These are phyloP conservation scores for Caenorhabditis remanei DNA, from an alignment of 1,140 invertebrate species.

Conservation along the genomic window DNA sequence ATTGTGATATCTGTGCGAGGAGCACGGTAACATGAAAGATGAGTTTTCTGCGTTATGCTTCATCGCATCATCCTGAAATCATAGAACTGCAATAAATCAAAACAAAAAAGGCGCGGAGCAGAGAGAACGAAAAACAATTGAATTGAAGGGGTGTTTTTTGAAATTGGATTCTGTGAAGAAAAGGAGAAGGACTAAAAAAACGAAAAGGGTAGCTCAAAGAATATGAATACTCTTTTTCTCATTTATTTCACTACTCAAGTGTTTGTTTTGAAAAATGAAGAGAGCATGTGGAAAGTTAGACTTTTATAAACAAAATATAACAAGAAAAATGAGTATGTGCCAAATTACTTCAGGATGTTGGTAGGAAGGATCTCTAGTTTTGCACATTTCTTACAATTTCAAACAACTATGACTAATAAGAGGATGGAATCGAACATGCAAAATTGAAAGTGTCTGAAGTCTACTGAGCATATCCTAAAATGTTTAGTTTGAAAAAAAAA, in stretches of 20 bases:
- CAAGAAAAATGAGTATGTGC: background rate
- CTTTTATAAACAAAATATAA: background rate
- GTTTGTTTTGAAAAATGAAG: constrained; percentile 4
- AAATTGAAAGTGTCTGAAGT: no score
- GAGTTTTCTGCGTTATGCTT: constrained; percentile 14
- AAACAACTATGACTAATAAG: no score
- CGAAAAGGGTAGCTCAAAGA: background rate
- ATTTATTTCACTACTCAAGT: background rate
- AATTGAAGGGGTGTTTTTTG: background rate
- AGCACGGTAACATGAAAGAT: constrained; percentile 44
- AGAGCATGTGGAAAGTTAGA: background rate
- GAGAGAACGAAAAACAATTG: constrained; percentile 2
- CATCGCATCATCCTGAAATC: constrained; percentile 34
- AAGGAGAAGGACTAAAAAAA: background rate
- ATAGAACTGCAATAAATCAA: background rate
- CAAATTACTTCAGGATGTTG: background rate
- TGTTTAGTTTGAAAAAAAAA: background rate
- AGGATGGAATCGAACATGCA: no score
- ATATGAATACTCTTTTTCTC: constrained; percentile 14
- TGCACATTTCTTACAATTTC: no score
- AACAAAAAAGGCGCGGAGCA: background rate
- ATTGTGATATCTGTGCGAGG: constrained; percentile 40
- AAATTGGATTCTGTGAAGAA: constrained; percentile 18
- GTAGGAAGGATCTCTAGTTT: no score
- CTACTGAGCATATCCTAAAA: no score